Evolutionary conservation across 1,140 invertebrate genomes (phyloP).

Genomic region (Ceratosolen solmsi): DNA sequence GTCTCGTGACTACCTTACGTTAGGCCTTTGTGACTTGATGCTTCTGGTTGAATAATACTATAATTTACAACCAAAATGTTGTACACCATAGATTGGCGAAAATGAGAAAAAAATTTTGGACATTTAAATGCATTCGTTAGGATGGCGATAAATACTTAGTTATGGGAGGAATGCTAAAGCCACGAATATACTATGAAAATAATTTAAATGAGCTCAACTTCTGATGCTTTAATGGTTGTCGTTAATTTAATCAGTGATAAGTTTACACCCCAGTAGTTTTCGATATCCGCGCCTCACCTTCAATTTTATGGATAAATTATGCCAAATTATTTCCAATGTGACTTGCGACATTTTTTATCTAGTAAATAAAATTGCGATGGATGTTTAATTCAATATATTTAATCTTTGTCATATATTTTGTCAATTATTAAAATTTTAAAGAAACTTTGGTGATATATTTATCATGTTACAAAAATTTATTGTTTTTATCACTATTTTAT

Average conservation of each 20-base stretch:
- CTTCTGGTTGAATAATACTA: constrained; percentile 41
- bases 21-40: constrained; percentile 29
- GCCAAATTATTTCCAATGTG: background rate
- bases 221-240: constrained; percentile 17
- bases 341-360: background rate
- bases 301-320: constrained; percentile 40
- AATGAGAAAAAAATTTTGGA: constrained; percentile 15
- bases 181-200: background rate
- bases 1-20: constrained; percentile 52
- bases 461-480: background rate
- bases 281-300: background rate
- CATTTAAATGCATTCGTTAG: background rate
- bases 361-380: background rate
- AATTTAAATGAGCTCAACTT: constrained; percentile 7
- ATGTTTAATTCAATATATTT: background rate
- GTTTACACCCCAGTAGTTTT: constrained; percentile 10
- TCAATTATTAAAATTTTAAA: too few relatives aligned
- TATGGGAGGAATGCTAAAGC: background rate
- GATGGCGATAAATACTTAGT: constrained; percentile 29
- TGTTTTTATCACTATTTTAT: background rate
- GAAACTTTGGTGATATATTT: too few relatives aligned
- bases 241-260: constrained; percentile 44
- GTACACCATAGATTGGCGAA: background rate
- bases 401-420: background rate
- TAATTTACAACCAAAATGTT: constrained; percentile 16